Conservation (phyloP, 2,888 invertebrate species). For the Quadroppia sp. region DNA sequence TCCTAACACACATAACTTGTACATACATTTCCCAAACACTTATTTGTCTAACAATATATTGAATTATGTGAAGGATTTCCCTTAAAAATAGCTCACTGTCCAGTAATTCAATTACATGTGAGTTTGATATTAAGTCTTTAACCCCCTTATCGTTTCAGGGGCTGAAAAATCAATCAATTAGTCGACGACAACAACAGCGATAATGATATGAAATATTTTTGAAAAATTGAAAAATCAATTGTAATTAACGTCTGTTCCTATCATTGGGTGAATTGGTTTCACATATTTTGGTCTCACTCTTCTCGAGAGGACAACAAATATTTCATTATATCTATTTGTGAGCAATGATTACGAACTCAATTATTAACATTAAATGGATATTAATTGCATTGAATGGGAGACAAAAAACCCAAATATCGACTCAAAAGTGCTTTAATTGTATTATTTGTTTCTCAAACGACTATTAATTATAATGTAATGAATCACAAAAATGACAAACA, state of each 20-base stretch:
- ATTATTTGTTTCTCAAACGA: not conserved
- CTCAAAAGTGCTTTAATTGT: not conserved
- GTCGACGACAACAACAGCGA: too few species aligned
- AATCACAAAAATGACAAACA: not conserved
- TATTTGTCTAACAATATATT: constrained; percentile 2
- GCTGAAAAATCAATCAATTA: not conserved
- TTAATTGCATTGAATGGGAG: not conserved
- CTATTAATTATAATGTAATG: not conserved
- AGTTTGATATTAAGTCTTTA: too few species aligned
- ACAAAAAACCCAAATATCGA: not conserved
- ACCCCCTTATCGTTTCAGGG: not conserved
- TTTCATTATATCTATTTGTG: not conserved
- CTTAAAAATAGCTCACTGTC: not conserved
- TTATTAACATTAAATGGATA: constrained; percentile 17
- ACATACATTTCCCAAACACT: not conserved
- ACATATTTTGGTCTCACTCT: not conserved
- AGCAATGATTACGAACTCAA: not conserved
- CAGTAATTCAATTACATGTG: not conserved
- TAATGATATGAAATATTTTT: too few species aligned
- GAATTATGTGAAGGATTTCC: not conserved
- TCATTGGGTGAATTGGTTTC: not conserved
- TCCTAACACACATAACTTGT: not conserved
- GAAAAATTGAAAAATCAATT: not conserved
- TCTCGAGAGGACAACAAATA: not conserved
- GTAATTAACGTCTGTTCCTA: not conserved